Base-by-base conservation (phyloP, 2,888 invertebrate genomes). In the Megamerina dolium region DNA sequence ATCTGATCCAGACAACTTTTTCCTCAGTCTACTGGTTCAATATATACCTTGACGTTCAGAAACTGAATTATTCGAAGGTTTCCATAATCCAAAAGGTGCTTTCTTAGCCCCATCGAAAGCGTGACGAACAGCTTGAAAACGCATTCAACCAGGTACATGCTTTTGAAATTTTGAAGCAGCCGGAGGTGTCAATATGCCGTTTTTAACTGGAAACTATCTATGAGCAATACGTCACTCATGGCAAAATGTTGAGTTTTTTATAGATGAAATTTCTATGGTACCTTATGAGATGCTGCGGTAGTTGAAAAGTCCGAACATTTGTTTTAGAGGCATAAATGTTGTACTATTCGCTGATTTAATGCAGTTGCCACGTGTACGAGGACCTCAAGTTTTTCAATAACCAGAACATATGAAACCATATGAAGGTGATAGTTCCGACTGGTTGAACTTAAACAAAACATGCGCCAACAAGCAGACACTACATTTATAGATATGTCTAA, bases 341-440 rank as follows among this genome's bases (percentile, higher is more conserved):
- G 12, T 30, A 20, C 9, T 30, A 8, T 38, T 38, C 20, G 38
- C 20, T 30, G 30, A 38, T 20, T 12, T 38, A n/a, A n/a, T n/a
- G n/a, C n/a, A n/a, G 20, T 14, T 30, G 12, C 37, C 37, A 29
- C 37, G 29, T 30, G 18, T 19, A 5, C 19, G 29, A 42, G 36
- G 36, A 35, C 19, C 34, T 42, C 42, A 42, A 42, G 42, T 42
- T 14, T 42, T 36, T 20, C 36, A 42, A 29, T 30, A 42, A 36
- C 42, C 30, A 29, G 13, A 29, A 6, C 30, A 30, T 12, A 36
- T 30, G 30, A 36, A 36, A 18, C 34, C 34, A 14, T 23, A 33
- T 34, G 17, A 13, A 34, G 30, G 37, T 14, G 13, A 5, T 14
- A 18, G 5, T 30, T 37, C 29, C 18, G 18, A 8, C 23, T 37